Evolutionary conservation across 2,888 invertebrate genomes (phyloP).

Genomic region (Imbricaverruca yamaguchii): DNA sequence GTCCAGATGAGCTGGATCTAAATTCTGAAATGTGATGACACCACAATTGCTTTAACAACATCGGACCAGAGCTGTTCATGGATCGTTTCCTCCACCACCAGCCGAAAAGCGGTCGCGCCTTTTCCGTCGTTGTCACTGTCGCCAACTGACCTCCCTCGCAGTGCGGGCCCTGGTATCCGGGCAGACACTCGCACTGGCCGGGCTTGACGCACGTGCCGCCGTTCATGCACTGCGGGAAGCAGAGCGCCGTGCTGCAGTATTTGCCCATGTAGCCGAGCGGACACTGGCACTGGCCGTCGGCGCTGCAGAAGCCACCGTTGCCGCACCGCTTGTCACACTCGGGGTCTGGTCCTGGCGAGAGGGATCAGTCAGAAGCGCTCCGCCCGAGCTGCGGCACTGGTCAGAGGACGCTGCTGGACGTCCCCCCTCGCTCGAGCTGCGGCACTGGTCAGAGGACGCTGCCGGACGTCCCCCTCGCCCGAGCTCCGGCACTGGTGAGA

Average conservation of each 20-base stretch:
- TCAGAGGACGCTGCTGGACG: too few relatives aligned
- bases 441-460: too few relatives aligned
- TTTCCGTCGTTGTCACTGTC: too few relatives aligned
- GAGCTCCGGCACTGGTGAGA: too few relatives aligned
- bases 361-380: neutral
- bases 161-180: conserved; percentile 82
- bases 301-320: conserved; percentile 75
- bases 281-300: conserved; percentile 76
- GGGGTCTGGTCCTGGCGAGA: conserved; percentile 59
- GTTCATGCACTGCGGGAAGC: conserved; percentile 88
- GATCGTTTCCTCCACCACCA: too few relatives aligned
- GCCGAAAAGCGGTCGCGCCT: too few relatives aligned
- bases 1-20: too few relatives aligned
- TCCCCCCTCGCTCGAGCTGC: too few relatives aligned
- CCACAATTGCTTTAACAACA: too few relatives aligned
- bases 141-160: conserved; percentile 71
- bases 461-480: too few relatives aligned
- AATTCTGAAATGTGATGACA: too few relatives aligned
- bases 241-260: conserved; percentile 78
- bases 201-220: conserved; percentile 86
- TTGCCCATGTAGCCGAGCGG: conserved; percentile 85
- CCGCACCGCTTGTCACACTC: conserved; percentile 82
- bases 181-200: conserved; percentile 75
- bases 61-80: too few relatives aligned
- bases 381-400: neutral